Conservation (phyloP, 2,888 invertebrate genomes). For the Minunthozetes semirufus region DNA sequence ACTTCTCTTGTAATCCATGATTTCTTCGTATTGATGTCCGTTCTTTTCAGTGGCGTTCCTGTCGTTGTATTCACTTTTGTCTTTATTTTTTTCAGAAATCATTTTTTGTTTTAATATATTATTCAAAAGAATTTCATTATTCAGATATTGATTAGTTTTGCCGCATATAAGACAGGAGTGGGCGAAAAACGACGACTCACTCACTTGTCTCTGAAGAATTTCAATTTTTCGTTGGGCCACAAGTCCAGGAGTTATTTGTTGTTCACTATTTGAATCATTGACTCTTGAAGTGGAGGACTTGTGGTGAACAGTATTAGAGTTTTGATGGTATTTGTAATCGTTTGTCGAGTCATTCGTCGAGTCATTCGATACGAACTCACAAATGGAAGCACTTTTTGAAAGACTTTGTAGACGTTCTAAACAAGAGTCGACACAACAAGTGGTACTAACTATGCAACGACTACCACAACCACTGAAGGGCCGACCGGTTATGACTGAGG, state of each 20-base stretch:
- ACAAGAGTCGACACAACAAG: neutral
- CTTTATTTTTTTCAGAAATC: slow-evolving; percentile 18
- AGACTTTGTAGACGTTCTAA: neutral
- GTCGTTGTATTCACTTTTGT: neutral
- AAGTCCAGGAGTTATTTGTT: slow-evolving; percentile 8
- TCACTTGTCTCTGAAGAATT: slow-evolving; percentile 23
- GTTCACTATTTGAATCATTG: neutral
- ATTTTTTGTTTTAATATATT: neutral
- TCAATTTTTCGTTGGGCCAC: slow-evolving; percentile 16
- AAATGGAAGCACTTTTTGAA: neutral
- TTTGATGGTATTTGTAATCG: neutral
- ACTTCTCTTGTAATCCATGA: neutral
- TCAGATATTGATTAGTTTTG: neutral
- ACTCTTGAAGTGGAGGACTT: neutral
- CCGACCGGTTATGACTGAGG: slow-evolving; percentile 30
- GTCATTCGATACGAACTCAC: neutral
- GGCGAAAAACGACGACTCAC: neutral
- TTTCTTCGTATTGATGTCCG: slow-evolving; percentile 18
- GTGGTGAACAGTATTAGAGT: neutral
- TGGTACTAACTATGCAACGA: slow-evolving; percentile 1
- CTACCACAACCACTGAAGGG: slow-evolving; percentile 3
- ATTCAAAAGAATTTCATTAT: neutral
- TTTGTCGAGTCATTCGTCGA: neutral
- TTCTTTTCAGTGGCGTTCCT: neutral
- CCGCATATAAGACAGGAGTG: neutral